phyloP scores from a whole-genome alignment of 2,113 vertebrate species.

The Larimichthys crocea region DNA sequence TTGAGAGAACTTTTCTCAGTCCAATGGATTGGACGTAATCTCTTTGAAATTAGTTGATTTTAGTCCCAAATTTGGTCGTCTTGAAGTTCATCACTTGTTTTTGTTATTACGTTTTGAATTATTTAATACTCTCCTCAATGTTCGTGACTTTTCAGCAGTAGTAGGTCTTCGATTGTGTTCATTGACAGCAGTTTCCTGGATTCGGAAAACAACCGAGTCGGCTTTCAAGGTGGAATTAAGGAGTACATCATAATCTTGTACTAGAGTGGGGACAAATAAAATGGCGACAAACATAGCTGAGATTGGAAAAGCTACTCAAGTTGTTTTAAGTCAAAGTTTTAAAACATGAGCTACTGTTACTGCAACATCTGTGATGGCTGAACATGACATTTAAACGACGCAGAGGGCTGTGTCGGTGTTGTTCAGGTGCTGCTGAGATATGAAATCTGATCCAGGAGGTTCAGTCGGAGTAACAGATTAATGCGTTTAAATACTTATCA shows the following conservation, averaged over 20 bases:
- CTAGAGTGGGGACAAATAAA: background rate
- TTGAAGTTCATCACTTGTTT: background rate
- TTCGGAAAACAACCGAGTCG: background rate
- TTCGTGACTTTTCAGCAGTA: background rate
- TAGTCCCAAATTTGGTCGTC: background rate
- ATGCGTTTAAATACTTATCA: background rate
- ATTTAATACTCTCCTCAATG: background rate
- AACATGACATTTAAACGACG: background rate
- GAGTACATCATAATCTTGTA: background rate
- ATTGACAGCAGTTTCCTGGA: background rate
- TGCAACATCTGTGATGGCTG: background rate
- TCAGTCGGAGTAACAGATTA: too few species aligned
- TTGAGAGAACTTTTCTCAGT: background rate
- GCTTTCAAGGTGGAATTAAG: background rate
- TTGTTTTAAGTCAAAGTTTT: background rate
- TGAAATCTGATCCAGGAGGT: background rate
- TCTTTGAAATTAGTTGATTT: background rate
- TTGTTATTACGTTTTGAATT: background rate
- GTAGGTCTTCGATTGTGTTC: background rate
- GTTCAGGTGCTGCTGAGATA: background rate
- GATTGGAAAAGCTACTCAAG: background rate
- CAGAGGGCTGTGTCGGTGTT: background rate
- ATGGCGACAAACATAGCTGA: background rate
- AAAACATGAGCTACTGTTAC: background rate
- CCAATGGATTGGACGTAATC: background rate